Evolutionary conservation across 2,888 invertebrate species (phyloP), one percentile per base, ranked within the genome.

Genomic region (Caenorhabditis sinica): DNA sequence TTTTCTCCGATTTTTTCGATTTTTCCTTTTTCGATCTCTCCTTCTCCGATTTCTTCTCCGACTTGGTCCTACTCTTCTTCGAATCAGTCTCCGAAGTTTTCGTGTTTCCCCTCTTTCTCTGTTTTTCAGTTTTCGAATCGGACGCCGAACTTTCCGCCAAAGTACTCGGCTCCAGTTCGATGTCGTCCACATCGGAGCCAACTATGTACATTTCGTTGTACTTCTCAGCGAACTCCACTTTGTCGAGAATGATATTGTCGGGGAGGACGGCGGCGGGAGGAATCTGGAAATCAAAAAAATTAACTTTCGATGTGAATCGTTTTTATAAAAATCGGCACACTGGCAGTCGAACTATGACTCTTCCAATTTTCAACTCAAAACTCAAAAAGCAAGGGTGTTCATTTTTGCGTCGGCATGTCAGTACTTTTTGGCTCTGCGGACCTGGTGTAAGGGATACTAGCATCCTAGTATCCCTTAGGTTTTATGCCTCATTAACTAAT

Each of bases 201-300:
- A 81, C 53, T 4, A 73, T 73, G 43, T 20, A 74, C 30, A 74
- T 68, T 33, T 81, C 81, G 60, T 81, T 81, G 1, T 13, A 20
- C 3, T 45, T 17, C 5, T 56, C 40, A 17, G 74, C 53, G 23
- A 61, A 81, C n/a, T 11, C 17, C 15, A 81, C 73, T 5, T 61
- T 49, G 2, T 68, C 53, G 23, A 81, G 51, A 9, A 43, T 53
- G 17, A 81, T 49, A 28, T 81, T 68, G n/a, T 72, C 20, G 9
- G 65, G 56, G 0, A 45, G 71, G 6, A 15, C 30, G 0, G 30
- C 33, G 0, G 65, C n/a, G 0, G 63, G 56, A 1, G 56, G 51
- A 8, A 80, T 23, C 66, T 72, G 56, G 11, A 66, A 66, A 17
- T 36, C 13, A 63, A 9, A 69, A 58, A n/a, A 3, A 17, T n/a